phyloP scores from a whole-genome alignment of 2,888 invertebrate species.

The Cynaeus angustus region DNA sequence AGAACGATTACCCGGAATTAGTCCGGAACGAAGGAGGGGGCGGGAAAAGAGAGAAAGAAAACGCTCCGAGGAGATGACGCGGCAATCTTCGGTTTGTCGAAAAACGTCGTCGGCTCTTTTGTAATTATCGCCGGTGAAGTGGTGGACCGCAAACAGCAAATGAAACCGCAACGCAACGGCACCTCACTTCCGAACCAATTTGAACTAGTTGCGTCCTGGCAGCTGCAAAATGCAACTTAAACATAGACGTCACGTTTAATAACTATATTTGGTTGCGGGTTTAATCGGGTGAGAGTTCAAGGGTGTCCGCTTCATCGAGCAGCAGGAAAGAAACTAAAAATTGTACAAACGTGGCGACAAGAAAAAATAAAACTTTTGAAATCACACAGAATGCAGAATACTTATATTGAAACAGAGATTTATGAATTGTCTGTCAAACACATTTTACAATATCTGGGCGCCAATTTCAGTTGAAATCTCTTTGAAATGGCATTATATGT shows the following conservation, averaged over 20 bases:
- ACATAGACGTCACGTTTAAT: constrained; percentile 33
- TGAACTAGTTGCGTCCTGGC: constrained; percentile 6
- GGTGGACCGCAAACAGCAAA: constrained; percentile 24
- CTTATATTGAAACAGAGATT: too few relatives aligned
- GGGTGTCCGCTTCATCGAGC: background rate
- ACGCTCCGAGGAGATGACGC: constrained; percentile 26
- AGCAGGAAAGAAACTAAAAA: too few relatives aligned
- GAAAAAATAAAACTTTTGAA: too few relatives aligned
- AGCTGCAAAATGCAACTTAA: constrained; percentile 23
- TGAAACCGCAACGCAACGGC: constrained; percentile 38
- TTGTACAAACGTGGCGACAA: too few relatives aligned
- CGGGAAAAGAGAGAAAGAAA: constrained; percentile 11
- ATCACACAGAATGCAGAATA: too few relatives aligned
- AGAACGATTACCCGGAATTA: constrained; percentile 29
- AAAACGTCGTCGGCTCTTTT: constrained; percentile 25
- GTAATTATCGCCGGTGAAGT: constrained; percentile 23
- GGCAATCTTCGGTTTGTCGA: constrained; percentile 11
- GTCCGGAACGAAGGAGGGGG: constrained; percentile 8
- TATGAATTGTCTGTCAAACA: too few relatives aligned
- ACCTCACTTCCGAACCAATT: constrained; percentile 24
- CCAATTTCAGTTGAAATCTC: too few relatives aligned
- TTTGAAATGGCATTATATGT: too few relatives aligned
- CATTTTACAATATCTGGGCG: too few relatives aligned
- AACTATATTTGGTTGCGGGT: constrained; percentile 32
- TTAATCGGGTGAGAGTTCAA: constrained; percentile 18